These are phyloP conservation scores for Spilarctia lutea DNA, from an alignment of 2,888 invertebrate genomes.

Conservation along the genomic window DNA sequence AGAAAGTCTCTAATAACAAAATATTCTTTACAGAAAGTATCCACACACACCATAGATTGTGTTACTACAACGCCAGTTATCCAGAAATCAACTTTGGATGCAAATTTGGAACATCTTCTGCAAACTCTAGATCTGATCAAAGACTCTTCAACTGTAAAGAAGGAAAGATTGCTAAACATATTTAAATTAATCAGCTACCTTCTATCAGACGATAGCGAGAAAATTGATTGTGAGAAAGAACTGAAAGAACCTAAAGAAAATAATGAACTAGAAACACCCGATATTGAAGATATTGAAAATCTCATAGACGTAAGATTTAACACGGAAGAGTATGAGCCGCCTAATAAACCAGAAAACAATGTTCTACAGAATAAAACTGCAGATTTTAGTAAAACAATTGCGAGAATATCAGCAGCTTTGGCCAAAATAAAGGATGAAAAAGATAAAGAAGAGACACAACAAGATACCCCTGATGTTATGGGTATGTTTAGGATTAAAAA, in stretches of 20 bases:
- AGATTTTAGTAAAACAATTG: slow-evolving; percentile 31
- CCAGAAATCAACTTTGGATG: slow-evolving; percentile 7
- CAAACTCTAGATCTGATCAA: slow-evolving; percentile 40
- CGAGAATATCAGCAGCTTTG: slow-evolving; percentile 37
- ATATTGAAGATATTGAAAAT: slow-evolving; percentile 21
- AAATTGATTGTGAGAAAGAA: slow-evolving; percentile 13
- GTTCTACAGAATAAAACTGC: slow-evolving; percentile 31
- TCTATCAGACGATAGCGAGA: slow-evolving; percentile 42
- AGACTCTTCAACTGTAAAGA: slow-evolving; percentile 39
- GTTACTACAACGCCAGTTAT: slow-evolving; percentile 14
- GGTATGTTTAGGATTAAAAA: slow-evolving; percentile 26
- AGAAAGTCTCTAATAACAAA: too few relatives aligned
- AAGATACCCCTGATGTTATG: slow-evolving; percentile 35
- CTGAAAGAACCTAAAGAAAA: slow-evolving; percentile 12
- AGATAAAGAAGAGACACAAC: slow-evolving; percentile 24
- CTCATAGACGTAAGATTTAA: slow-evolving; percentile 33
- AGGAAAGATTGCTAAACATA: slow-evolving; percentile 50
- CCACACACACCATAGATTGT: slow-evolving; percentile 28
- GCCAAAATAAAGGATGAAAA: slow-evolving; percentile 38
- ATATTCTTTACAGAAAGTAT: slow-evolving; percentile 28
- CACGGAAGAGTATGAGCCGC: slow-evolving; percentile 25
- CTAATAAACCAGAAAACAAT: slow-evolving; percentile 20
- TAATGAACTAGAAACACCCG: slow-evolving; percentile 11
- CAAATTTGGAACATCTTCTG: slow-evolving; percentile 38
- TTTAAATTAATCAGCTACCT: slow-evolving; percentile 48